Base-by-base conservation (phyloP, 2,797 vertebrate genomes). In the Channallabes apus region DNA sequence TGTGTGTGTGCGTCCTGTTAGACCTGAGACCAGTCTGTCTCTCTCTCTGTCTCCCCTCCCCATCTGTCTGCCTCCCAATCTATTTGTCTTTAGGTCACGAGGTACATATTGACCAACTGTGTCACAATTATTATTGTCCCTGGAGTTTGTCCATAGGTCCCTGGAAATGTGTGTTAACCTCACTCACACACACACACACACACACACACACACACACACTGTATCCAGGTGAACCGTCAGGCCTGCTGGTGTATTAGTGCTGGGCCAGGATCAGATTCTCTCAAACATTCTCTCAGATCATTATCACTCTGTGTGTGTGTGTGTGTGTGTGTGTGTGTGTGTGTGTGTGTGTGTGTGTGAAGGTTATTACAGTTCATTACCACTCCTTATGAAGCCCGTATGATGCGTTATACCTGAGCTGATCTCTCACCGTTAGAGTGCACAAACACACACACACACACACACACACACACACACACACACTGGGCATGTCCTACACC, bases 261-360 rank as follows among this genome's bases (percentile, higher is more conserved):
- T 69, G 65, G 35, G 69, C 46, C 80, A 82, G 80, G 80, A 82
- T 82, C 80, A 82, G 78, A n/a, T n/a, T 46, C 14, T 24, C 27
- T 59, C 56, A 32, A 5, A 35, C 20, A 8, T 29, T 17, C 41
- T 46, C 7, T 46, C 6, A 5, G 29, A 18, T 22, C 22, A 72
- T 72, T 51, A 46, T 14, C 6, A 3, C 24, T 72, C 9, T 46
- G 2, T 51, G 38, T 46, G 41, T 46, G 41, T 41, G 38, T 41
- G 38, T n/a, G n/a, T n/a, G n/a, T n/a, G n/a, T n/a, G n/a, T n/a
- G n/a, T n/a, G n/a, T n/a, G n/a, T n/a, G n/a, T n/a, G n/a, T 41
- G 38, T 41, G 38, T 6, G 38, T 41, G 38, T 41, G 38, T 41
- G 38, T 46, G 41, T 46, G 41, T 46, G 41, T 46, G 1, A 41